Evolutionary conservation across 2,888 invertebrate genomes (phyloP).

Genomic region (Drosophila recens): DNA sequence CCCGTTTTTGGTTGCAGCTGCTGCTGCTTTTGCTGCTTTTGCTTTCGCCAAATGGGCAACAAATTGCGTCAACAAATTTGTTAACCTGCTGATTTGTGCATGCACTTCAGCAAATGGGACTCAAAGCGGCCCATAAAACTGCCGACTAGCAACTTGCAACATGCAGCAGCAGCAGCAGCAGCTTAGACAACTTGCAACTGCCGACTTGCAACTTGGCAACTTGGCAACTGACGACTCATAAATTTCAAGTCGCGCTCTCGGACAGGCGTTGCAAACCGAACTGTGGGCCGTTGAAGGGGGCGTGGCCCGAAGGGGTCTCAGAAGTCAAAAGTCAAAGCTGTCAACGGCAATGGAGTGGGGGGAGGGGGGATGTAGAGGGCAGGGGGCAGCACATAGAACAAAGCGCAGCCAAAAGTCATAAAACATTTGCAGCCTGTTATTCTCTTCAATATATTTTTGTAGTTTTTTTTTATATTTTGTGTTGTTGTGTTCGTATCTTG

Average conservation of each 20-base stretch:
- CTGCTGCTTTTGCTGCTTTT: slow-evolving; percentile 4
- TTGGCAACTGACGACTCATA: slow-evolving; percentile 56
- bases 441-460: slow-evolving; percentile 16
- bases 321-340: slow-evolving; percentile 71
- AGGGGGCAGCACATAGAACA: slow-evolving; percentile 48
- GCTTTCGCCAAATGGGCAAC: slow-evolving; percentile 43
- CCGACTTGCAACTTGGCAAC: slow-evolving; percentile 25
- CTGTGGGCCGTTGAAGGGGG: slow-evolving; percentile 28
- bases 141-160: slow-evolving; percentile 30
- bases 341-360: slow-evolving; percentile 46
- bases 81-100: slow-evolving; percentile 68
- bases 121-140: slow-evolving; percentile 57
- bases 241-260: slow-evolving; percentile 35
- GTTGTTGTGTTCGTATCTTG: slow-evolving; percentile 54
- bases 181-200: slow-evolving; percentile 23
- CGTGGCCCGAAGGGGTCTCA: slow-evolving; percentile 40
- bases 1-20: neutral
- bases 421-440: slow-evolving; percentile 52
- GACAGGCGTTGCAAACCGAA: slow-evolving; percentile 47
- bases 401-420: slow-evolving; percentile 59
- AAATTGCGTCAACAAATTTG: slow-evolving; percentile 62
- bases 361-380: neutral
- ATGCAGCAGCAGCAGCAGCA: slow-evolving; percentile 13
- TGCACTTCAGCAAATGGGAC: slow-evolving; percentile 51
- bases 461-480: slow-evolving; percentile 17